phyloP scores from a whole-genome alignment of 1,140 invertebrate species.

The Apis cerana region DNA sequence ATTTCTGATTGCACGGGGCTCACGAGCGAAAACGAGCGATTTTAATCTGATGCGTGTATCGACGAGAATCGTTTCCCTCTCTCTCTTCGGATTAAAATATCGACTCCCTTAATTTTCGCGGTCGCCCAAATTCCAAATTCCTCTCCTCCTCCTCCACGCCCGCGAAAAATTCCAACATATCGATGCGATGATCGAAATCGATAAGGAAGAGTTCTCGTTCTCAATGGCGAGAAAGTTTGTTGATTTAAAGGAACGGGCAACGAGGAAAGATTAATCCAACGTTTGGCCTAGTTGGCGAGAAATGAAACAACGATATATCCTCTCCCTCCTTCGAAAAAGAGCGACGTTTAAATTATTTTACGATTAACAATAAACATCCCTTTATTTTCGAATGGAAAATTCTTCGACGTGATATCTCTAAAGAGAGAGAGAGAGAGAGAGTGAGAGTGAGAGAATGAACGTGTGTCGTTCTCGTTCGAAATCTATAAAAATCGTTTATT shows the following conservation, averaged over 20 bases:
- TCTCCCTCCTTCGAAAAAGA: background rate
- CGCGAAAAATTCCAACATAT: slow-evolving; percentile 3
- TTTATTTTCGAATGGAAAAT: background rate
- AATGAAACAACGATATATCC: background rate
- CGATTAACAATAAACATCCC: background rate
- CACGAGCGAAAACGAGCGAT: background rate
- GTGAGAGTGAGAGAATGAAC: too few relatives aligned
- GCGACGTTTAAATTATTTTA: too few relatives aligned
- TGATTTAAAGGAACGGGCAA: background rate
- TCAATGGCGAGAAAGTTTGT: background rate
- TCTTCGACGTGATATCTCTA: too few relatives aligned
- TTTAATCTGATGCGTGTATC: slow-evolving; percentile 42
- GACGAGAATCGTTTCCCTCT: slow-evolving; percentile 7
- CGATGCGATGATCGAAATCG: slow-evolving; percentile 46
- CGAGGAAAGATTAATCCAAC: background rate
- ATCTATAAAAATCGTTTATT: too few relatives aligned
- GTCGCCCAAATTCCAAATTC: slow-evolving; percentile 9
- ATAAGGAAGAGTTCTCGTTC: too few relatives aligned
- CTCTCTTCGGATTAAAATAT: slow-evolving; percentile 34
- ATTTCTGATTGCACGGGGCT: slow-evolving; percentile 27
- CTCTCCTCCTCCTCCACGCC: background rate
- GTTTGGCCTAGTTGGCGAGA: background rate
- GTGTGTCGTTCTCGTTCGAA: too few relatives aligned
- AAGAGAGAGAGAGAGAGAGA: too few relatives aligned
- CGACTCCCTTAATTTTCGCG: background rate